phyloP scores from a whole-genome alignment of 2,888 invertebrate species.

The Epinotia nisella region DNA sequence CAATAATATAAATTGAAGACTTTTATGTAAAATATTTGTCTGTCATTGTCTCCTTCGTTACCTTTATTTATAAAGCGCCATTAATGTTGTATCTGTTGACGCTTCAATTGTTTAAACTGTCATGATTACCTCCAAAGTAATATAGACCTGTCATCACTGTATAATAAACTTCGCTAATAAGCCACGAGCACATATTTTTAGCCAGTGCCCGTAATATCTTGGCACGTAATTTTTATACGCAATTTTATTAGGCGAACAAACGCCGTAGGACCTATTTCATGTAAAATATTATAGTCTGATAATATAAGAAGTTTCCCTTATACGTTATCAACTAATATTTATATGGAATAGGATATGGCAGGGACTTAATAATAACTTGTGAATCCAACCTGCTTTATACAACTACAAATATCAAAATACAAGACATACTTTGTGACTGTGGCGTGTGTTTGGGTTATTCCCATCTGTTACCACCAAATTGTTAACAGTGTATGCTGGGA shows the following conservation, averaged over 20 bases:
- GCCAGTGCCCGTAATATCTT: not conserved
- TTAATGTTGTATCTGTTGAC: conserved; percentile 14
- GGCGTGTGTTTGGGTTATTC: too few species aligned
- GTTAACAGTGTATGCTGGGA: too few species aligned
- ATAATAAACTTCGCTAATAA: conserved; percentile 20
- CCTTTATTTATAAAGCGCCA: not conserved
- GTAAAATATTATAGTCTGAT: not conserved
- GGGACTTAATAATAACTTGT: too few species aligned
- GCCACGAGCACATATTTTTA: not conserved
- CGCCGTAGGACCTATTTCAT: not conserved
- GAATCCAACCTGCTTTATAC: conserved; percentile 17
- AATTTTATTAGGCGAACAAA: too few species aligned
- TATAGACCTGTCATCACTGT: conserved; percentile 15
- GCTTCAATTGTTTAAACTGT: conserved; percentile 3
- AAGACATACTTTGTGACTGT: not conserved
- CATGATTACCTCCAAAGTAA: conserved; percentile 10
- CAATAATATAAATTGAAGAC: not conserved
- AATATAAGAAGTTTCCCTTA: too few species aligned
- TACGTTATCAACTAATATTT: not conserved
- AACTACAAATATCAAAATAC: not conserved
- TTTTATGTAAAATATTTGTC: conserved; percentile 3
- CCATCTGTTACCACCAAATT: too few species aligned
- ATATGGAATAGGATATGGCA: too few species aligned
- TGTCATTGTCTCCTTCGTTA: not conserved
- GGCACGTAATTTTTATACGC: not conserved